Evolutionary conservation across 92 coral and sea anemone genomes (phyloP).

Genomic region (Plumapathes pennacea): DNA sequence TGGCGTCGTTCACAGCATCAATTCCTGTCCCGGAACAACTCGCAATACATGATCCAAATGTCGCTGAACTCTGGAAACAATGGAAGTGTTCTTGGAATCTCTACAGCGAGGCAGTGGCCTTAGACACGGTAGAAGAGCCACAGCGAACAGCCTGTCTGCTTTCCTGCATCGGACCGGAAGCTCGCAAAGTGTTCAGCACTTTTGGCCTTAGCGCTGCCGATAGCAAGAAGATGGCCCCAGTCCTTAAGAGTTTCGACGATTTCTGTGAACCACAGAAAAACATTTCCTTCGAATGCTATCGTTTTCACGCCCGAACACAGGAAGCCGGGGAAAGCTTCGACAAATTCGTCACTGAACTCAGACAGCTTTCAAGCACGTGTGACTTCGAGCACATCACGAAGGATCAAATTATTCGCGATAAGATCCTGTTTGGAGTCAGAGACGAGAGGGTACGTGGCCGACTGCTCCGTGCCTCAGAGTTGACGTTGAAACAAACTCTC

Average conservation of each 20-base stretch:
- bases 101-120: constrained; percentile 5
- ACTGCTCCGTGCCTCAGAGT: constrained; percentile 8
- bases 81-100: no score
- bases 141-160: constrained; percentile 3
- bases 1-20: no score
- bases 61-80: no score
- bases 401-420: constrained; percentile 1
- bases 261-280: constrained; percentile 4
- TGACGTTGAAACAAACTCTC: constrained; percentile 1
- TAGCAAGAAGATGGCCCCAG: neutral
- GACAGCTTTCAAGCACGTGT: constrained; percentile 8
- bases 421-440: constrained; percentile 5
- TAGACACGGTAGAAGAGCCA: neutral
- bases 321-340: constrained; percentile 5
- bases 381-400: constrained; percentile 5
- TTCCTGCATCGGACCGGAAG: neutral
- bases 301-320: constrained; percentile 3
- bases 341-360: constrained; percentile 4
- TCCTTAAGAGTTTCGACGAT: constrained; percentile 5
- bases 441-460: constrained; percentile 3
- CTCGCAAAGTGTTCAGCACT: neutral
- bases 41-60: no score
- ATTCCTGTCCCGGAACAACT: no score
- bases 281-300: constrained; percentile 5
- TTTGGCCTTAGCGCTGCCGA: neutral